A percentile compares a stretch with the other conserved stretches of the same genome.
These are phyloP conservation scores for Pygoscelis antarcticus DNA, from an alignment of 2,113 vertebrate genomes.

Conservation along the genomic window DNA sequence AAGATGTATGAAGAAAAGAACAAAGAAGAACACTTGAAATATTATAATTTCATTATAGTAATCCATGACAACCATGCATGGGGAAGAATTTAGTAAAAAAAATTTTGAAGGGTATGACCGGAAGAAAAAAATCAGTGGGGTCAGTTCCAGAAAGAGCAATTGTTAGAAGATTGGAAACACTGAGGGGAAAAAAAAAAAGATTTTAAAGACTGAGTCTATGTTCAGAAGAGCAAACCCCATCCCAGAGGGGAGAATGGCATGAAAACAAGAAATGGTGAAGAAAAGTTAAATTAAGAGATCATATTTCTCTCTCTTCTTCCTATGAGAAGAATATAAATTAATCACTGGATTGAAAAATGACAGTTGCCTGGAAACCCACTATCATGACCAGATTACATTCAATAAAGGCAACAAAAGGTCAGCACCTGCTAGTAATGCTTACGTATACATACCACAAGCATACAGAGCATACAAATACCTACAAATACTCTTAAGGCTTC, in stretches of 20 bases:
- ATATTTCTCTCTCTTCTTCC: neutral
- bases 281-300: neutral
- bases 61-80: neutral
- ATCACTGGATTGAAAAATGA: neutral
- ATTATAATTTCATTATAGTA: neutral
- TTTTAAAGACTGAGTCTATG: neutral
- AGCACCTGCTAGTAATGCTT: neutral
- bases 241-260: neutral
- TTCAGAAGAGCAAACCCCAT: neutral
- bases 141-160: neutral
- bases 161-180: neutral
- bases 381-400: neutral
- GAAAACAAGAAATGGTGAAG: neutral
- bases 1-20: neutral
- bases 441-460: fast-evolving
- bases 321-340: neutral
- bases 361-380: slow-evolving; percentile 4
- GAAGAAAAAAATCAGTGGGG: neutral
- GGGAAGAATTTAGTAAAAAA: neutral
- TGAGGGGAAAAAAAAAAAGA: neutral
- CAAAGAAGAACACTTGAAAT: neutral
- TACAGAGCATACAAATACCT: neutral
- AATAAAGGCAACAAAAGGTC: neutral
- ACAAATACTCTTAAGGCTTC: neutral
- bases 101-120: neutral